Base-by-base conservation (phyloP, 37 sponge, comb jelly and placozoan species). In the Petrosia ficiformis region DNA sequence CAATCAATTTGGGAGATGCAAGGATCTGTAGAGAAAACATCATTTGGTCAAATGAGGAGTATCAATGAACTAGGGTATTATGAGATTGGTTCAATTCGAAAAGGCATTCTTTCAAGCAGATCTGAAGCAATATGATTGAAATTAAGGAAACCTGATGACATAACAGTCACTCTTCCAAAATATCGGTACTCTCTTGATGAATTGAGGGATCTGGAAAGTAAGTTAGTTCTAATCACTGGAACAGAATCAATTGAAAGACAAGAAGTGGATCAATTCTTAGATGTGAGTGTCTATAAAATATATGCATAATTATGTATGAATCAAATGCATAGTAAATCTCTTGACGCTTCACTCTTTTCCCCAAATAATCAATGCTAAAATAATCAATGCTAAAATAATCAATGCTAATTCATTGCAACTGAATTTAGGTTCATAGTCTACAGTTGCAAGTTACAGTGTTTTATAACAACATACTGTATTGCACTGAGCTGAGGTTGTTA, bases 221-320 rank as follows among this genome's bases (percentile, higher is more conserved):
- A 90, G 48, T 64, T 90, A 41, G 91, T 86, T 6, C 75, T 90
- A 5, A 90, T 90, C 19, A 82, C 70, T 73, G 91, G 91, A 11
- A 90, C 59, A 40, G 82, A 81, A 31, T 61, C 79, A 39, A 82
- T 86, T 38, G 42, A 74, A 26, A 76, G 82, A 77, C 57, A 48
- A 42, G 61, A 74, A 60, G 81, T 86, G 10, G 82, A 87, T 24
- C 77, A 52, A 4, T 87, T 77, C 41, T 44, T 80, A 31, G 58
- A 87, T 54, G 87, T 87, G 30, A 77, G 82, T 37, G 10, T 19
- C 54, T 19, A 48, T 48, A 19, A 48, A 8, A 48, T 48, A 8
- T 48, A 48, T 48, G 14, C 8, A 48, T 19, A 8, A 48, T 48
- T n/a, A n/a, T n/a, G n/a, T n/a, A n/a, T n/a, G n/a, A n/a, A n/a